Base-by-base conservation (phyloP, 2,113 vertebrate species). In the Brachirus orientalis region DNA sequence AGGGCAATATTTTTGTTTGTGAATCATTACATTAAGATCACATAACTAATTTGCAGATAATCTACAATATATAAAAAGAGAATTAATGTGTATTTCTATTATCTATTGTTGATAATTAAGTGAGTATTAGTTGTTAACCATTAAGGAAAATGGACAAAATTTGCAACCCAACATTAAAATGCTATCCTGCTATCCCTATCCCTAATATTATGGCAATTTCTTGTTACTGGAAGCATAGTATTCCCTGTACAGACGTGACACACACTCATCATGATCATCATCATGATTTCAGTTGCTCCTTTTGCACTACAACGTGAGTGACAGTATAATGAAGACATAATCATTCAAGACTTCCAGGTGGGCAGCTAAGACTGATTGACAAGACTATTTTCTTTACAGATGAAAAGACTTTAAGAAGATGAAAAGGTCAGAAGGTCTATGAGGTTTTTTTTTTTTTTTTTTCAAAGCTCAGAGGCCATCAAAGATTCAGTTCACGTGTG, bases 351-450 rank as follows among this genome's bases (percentile, higher is more conserved):
- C 73, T 77, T 84, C 63, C 79, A 82, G 63, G 76, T 72, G 73
- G 45, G 63, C 43, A 18, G 55, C 68, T 86, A 86, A 88, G 69
- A 47, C 79, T 88, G 84, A 88, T 44, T 83, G 84, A 85, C 82
- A 83, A 62, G 58, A 40, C 60, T 60, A 57, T 88, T 82, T 82
- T 86, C 65, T 61, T 46, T 68, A 56, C 54, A 45, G 61, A 68
- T 70, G 68, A 54, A 65, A 85, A 77, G 78, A 63, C 33, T 53
- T 44, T 22, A 46, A 65, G 58, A 59, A 60, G 80, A 82, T 83
- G 56, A 88, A 85, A 79, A 79, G 75, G 69, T 64, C 80, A 74
- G 33, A 79, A 63, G 13, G 76, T 76, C 73, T 63, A 17, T 2
- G 22, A 53, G n/a, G n/a, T n/a, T n/a, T n/a, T n/a, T n/a, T n/a